A percentile compares a stretch with the other conserved stretches of the same genome.
phyloP scores from a whole-genome alignment of 2,888 invertebrate species.

The Apodemia duryi region DNA sequence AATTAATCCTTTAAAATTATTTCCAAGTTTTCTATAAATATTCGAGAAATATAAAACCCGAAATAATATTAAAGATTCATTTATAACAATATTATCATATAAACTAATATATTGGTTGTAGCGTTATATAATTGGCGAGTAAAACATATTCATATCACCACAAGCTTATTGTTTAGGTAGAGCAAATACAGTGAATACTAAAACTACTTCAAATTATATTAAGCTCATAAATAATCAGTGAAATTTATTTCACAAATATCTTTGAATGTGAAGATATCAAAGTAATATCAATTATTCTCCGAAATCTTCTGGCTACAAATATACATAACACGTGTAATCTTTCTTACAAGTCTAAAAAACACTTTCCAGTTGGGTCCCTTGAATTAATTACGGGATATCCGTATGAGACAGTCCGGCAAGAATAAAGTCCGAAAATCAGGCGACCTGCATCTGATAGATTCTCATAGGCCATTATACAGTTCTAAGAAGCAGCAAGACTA shows the following conservation, averaged over 20 bases:
- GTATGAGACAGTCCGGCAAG: slow-evolving; percentile 49
- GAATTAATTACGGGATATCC: slow-evolving; percentile 17
- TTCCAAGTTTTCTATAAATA: slow-evolving; percentile 44
- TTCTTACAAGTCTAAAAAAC: slow-evolving; percentile 36
- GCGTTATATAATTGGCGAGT: slow-evolving; percentile 48
- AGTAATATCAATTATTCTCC: not conserved
- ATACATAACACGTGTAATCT: slow-evolving; percentile 30
- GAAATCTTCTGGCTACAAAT: slow-evolving; percentile 7
- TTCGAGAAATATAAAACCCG: slow-evolving; percentile 25
- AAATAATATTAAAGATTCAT: slow-evolving; percentile 7
- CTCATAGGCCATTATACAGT: slow-evolving; percentile 19
- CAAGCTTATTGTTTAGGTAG: slow-evolving; percentile 56
- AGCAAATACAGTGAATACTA: slow-evolving; percentile 42
- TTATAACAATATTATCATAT: slow-evolving; percentile 2
- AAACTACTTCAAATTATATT: slow-evolving; percentile 42
- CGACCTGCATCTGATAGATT: slow-evolving; percentile 14
- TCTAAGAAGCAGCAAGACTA: slow-evolving; percentile 37
- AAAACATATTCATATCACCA: slow-evolving; percentile 57
- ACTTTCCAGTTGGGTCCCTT: slow-evolving; percentile 64
- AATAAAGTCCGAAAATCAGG: slow-evolving; percentile 39
- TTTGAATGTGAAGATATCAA: slow-evolving; percentile 22
- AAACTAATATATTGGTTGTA: slow-evolving; percentile 37
- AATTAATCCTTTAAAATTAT: slow-evolving; percentile 45
- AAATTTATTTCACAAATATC: slow-evolving; percentile 22
- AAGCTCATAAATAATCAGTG: slow-evolving; percentile 40